Evolutionary conservation across 1,140 invertebrate species (phyloP).

Genomic region (Lasioglossum baleicum): DNA sequence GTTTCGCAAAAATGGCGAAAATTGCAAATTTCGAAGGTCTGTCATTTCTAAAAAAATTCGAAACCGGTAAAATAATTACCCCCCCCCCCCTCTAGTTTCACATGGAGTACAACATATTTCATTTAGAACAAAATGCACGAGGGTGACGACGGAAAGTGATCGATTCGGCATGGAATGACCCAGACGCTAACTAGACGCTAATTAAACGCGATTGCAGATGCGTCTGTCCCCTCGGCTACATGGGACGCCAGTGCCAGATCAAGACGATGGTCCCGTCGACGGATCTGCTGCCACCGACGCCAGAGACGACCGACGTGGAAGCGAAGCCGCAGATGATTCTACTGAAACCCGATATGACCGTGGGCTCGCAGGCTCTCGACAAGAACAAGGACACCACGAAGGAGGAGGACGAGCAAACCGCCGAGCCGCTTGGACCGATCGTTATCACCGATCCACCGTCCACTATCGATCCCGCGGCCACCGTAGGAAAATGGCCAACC

Average conservation of each 20-base stretch:
- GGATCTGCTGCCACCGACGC: constrained; percentile 73
- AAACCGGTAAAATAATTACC: too few relatives aligned
- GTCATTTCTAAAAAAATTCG: too few relatives aligned
- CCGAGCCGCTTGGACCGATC: constrained; percentile 69
- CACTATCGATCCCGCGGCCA: constrained; percentile 69
- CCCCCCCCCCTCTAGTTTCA: too few relatives aligned
- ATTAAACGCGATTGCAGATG: constrained; percentile 63
- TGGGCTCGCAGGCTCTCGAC: constrained; percentile 51
- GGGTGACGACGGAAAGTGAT: too few relatives aligned
- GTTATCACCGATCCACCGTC: constrained; percentile 71
- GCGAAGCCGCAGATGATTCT: constrained; percentile 15
- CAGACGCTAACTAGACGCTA: background rate
- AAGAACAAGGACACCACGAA: constrained; percentile 40
- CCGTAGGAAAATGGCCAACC: constrained; percentile 77
- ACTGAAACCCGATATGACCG: constrained; percentile 35
- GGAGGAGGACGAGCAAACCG: constrained; percentile 61
- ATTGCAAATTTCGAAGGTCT: too few relatives aligned
- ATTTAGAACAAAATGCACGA: too few relatives aligned
- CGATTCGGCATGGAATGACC: too few relatives aligned
- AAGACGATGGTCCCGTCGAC: constrained; percentile 72
- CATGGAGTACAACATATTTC: too few relatives aligned
- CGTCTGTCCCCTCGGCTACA: constrained; percentile 73
- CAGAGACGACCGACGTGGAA: constrained; percentile 31
- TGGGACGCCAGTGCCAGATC: constrained; percentile 76
- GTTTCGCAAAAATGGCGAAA: too few relatives aligned